Percentiles rank a stretch among this genome's conserved stretches.
Evolutionary conservation across 2,113 vertebrate species (phyloP).

Genomic region (Riparia riparia): DNA sequence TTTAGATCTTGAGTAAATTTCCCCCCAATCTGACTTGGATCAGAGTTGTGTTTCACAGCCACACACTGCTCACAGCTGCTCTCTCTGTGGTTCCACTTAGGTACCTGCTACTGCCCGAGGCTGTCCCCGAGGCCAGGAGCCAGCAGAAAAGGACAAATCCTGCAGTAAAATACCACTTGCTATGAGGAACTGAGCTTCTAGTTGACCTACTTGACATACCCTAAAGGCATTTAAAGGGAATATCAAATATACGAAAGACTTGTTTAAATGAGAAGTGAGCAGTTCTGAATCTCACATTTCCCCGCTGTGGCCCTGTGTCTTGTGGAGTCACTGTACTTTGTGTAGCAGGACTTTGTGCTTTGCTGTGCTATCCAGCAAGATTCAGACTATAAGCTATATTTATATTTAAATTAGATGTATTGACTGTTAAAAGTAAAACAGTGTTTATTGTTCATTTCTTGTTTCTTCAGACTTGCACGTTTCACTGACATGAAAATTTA

Average conservation of each 20-base stretch:
- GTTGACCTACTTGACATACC: conserved; percentile 59
- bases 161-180: conserved; percentile 24
- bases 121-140: conserved; percentile 16
- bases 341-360: conserved; percentile 26
- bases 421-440: background rate
- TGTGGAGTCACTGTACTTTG: background rate
- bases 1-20: background rate
- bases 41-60: background rate
- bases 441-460: background rate
- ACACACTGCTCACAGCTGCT: background rate
- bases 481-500: background rate
- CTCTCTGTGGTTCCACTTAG: background rate
- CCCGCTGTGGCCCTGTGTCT: conserved; percentile 3
- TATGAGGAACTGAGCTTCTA: conserved; percentile 42
- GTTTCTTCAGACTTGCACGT: background rate
- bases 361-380: background rate
- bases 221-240: conserved; percentile 49
- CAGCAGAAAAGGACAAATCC: background rate
- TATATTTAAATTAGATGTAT: conserved; percentile 27
- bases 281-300: conserved; percentile 6
- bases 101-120: conserved; percentile 18
- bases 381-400: background rate
- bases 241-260: conserved; percentile 31
- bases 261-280: conserved; percentile 29
- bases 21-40: background rate